Conservation (phyloP, 1,140 invertebrate genomes). For the Drosophila trapezifrons region DNA sequence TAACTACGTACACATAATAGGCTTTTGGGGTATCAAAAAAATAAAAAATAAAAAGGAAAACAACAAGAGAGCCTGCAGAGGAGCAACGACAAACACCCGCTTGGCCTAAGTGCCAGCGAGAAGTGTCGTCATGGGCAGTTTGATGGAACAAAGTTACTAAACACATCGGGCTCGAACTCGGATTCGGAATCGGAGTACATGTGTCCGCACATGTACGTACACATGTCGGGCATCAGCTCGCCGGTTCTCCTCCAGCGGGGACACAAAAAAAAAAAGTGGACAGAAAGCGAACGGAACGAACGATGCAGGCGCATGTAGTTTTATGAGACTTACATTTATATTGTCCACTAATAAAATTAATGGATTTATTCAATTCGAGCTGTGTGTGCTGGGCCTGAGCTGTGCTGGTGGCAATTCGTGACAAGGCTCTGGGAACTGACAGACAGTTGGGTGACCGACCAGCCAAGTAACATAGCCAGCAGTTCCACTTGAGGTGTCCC, state of each 20-base stretch:
- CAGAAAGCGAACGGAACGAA: slow-evolving; percentile 38
- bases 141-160: slow-evolving; percentile 59
- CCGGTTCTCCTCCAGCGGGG: slow-evolving; percentile 19
- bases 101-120: slow-evolving; percentile 29
- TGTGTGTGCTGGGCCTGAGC: slow-evolving; percentile 51
- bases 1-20: slow-evolving; percentile 33
- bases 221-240: slow-evolving; percentile 56
- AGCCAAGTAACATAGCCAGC: slow-evolving; percentile 39
- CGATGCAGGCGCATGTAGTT: slow-evolving; percentile 67
- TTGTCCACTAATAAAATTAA: slow-evolving; percentile 78
- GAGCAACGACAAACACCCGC: slow-evolving; percentile 12
- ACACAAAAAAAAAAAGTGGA: slow-evolving; percentile 19
- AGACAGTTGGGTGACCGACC: slow-evolving; percentile 31
- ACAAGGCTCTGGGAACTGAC: slow-evolving; percentile 52
- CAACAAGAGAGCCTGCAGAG: slow-evolving; percentile 11
- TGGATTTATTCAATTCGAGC: slow-evolving; percentile 75
- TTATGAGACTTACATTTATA: slow-evolving; percentile 75
- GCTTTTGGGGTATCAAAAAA: slow-evolving; percentile 37
- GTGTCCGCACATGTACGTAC: slow-evolving; percentile 54
- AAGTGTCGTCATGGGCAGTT: slow-evolving; percentile 51
- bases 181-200: slow-evolving; percentile 49
- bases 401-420: slow-evolving; percentile 72
- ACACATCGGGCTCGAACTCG: slow-evolving; percentile 44
- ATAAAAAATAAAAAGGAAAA: slow-evolving; percentile 3
- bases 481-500: slow-evolving; percentile 64